phyloP scores from a whole-genome alignment of 2,113 vertebrate species.

The Tonatia bakeri region DNA sequence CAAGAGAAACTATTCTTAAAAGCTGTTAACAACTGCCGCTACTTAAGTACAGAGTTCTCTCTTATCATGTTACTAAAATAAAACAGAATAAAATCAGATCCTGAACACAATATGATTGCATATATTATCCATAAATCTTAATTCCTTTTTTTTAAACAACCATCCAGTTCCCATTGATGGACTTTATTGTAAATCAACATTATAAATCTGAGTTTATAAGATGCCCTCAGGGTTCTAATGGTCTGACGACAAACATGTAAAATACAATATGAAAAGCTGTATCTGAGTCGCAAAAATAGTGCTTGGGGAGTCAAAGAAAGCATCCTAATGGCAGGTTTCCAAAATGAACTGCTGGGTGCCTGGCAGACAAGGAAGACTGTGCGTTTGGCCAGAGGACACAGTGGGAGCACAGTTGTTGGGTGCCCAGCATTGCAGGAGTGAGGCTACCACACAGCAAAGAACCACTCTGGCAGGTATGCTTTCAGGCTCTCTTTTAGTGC shows the following conservation, averaged over 20 bases:
- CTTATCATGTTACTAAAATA: neutral
- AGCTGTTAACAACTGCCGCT: neutral
- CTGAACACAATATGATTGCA: neutral
- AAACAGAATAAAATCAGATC: neutral
- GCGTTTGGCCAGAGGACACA: neutral
- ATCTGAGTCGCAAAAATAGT: neutral
- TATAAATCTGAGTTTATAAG: neutral
- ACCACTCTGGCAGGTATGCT: neutral
- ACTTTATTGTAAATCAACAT: neutral
- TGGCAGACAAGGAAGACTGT: neutral
- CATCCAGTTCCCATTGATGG: neutral
- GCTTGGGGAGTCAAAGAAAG: neutral
- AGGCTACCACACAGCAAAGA: too few relatives aligned
- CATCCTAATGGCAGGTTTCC: neutral
- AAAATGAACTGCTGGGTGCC: neutral
- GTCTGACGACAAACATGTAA: neutral
- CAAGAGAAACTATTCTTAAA: conserved; percentile 18
- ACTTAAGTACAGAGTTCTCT: neutral
- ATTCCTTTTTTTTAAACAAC: neutral
- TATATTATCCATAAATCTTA: neutral
- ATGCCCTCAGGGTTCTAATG: neutral
- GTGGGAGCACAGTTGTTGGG: neutral
- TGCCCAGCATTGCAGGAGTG: neutral
- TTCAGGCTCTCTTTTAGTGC: neutral
- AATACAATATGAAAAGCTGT: neutral